Base-by-base conservation (phyloP, 1,140 invertebrate species). In the Cydia pomonella region DNA sequence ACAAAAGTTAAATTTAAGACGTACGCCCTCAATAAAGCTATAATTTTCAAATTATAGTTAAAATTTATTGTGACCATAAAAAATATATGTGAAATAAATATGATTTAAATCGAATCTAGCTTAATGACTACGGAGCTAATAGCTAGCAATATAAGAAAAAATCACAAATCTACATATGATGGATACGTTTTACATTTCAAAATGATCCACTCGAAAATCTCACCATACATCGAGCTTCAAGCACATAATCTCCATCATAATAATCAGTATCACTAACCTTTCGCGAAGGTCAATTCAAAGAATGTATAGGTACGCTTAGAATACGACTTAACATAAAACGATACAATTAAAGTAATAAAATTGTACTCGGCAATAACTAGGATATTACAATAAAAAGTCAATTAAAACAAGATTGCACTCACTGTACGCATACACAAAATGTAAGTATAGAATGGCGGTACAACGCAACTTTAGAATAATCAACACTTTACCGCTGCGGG, bases 181-280 rank as follows among this genome's bases (percentile, higher is more conserved):
- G 83, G 83, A 83, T 82, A 86, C 84, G 79, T 83, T 75, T 79
- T 82, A 82, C 80, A 86, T 79, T 77, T 81, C 77, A 80, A 81
- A 80, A 81, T 71, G 74, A 81, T 75, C 64, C 82, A 79, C 80
- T 80, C 76, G 77, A 75, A 79, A 78, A 81, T 77, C 78, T 78
- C 75, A 84, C 79, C 77, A 77, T 81, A 82, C 83, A 80, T 73
- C 76, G 83, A 89, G 87, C 85, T 85, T 74, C 83, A 76, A 86
- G 85, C 82, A 80, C 84, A 80, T 80, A 82, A 84, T 82, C 81
- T 85, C 83, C 79, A 83, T 83, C 87, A 88, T 85, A 87, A 85
- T 88, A 88, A 88, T 82, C 88, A 91, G 84, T 92, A 92, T 92
- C 91, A 92, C 91, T 92, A 92, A 92, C 91, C 91, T 92, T 91